Base-by-base conservation (phyloP, 92 coral and sea anemone species). In the Virgularia gustaviana region DNA sequence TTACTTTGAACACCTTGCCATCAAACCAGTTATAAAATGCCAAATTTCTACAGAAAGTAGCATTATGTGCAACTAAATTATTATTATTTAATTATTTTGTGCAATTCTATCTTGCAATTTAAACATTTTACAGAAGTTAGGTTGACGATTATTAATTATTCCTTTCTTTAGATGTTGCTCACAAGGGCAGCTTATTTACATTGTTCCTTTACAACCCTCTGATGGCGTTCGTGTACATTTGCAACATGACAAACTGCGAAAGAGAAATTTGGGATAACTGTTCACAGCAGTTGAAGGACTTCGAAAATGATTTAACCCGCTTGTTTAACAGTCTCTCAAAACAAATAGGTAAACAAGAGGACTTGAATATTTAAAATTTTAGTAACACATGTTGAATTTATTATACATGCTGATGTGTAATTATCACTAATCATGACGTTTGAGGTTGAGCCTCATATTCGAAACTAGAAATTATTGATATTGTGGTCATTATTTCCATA, bases 181-280 rank as follows among this genome's bases (percentile, higher is more conserved):
- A 96, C 18, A 92, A 92, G 49, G 98, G 98, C 28, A 92, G 89
- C 45, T 44, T 92, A 20, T 89, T 92, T 78, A 84, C 98, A 5
- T 31, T 92, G 49, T 92, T 92, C 63, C 79, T 92, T 61, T 83
- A 89, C 88, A 89, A 85, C 73, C 96, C 98, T 7, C 78, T 92
- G 22, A 90, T 89, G 37, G 96, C 92, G 32, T 86, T 92, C 65
- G 63, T 87, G 66, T 85, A 92, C 62, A 77, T 78, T 20, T 86
- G 94, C 56, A 89, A 88, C 71, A 87, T 92, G 30, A 85, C 88
- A 19, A 88, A 86, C 72, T 81, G 86, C 29, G 96, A 88, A 85
- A 89, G 90, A 56, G 96, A 89, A 71, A 63, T 92, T 45, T 92
- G 98, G 98, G 98, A 92, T 44, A 82, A 79, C 83, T 90, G 98